These are phyloP conservation scores for Diorhabda carinulata DNA, from an alignment of 1,140 invertebrate species.

Conservation along the genomic window DNA sequence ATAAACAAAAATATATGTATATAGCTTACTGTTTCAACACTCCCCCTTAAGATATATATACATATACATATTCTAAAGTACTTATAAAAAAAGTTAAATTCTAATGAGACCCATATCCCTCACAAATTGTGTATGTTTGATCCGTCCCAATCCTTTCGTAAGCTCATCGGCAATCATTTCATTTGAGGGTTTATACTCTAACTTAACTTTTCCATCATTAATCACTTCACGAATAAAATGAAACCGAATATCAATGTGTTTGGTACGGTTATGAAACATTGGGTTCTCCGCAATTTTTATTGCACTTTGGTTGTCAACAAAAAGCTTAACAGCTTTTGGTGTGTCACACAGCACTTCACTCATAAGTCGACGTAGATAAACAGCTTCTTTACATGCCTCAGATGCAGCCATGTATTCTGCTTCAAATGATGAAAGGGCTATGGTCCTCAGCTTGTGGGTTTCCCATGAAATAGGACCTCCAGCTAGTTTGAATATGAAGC, in stretches of 20 bases:
- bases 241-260: conserved; percentile 22
- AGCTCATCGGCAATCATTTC: conserved; percentile 18
- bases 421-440: conserved; percentile 40
- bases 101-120: too few relatives aligned
- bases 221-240: conserved; percentile 21
- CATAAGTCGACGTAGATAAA: conserved; percentile 39
- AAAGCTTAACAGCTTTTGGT: not conserved
- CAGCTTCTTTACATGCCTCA: conserved; percentile 39
- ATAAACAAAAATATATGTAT: too few relatives aligned
- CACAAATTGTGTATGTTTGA: not conserved
- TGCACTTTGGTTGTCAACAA: conserved; percentile 20
- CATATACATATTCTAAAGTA: too few relatives aligned
- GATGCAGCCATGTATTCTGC: conserved; percentile 42
- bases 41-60: too few relatives aligned
- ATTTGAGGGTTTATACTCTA: conserved; percentile 16
- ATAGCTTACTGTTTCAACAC: too few relatives aligned
- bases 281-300: conserved; percentile 21
- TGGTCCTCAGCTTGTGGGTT: conserved; percentile 34
- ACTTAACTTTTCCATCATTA: conserved; percentile 6
- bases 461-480: conserved; percentile 33
- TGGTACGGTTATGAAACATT: conserved; percentile 19
- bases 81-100: too few relatives aligned
- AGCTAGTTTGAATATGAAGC: conserved; percentile 35
- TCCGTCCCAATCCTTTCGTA: conserved; percentile 3
- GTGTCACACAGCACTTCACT: conserved; percentile 27